phyloP scores from a whole-genome alignment of 2,797 vertebrate genomes.

The Helostoma temminkii region DNA sequence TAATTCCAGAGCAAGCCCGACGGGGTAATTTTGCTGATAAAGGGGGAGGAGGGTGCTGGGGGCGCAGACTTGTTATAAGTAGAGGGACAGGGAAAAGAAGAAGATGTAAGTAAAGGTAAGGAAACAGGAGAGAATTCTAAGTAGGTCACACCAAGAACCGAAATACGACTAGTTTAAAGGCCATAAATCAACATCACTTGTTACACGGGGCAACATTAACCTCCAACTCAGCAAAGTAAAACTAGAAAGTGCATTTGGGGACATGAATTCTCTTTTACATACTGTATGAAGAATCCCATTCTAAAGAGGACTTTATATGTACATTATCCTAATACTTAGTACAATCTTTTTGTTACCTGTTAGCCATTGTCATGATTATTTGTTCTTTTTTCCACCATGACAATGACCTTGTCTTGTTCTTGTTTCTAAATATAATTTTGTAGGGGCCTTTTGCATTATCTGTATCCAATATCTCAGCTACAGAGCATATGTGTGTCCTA shows the following conservation, averaged over 20 bases:
- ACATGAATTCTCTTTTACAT: slow-evolving; percentile 36
- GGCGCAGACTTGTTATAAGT: slow-evolving; percentile 60
- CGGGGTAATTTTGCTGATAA: slow-evolving; percentile 83
- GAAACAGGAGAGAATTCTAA: slow-evolving; percentile 71
- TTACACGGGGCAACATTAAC: slow-evolving; percentile 65
- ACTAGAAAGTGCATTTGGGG: slow-evolving; percentile 53
- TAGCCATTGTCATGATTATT: slow-evolving; percentile 26
- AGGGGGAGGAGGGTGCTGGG: slow-evolving; percentile 68
- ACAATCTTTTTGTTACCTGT: slow-evolving; percentile 34
- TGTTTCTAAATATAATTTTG: slow-evolving; percentile 7
- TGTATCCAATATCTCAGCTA: slow-evolving; percentile 7
- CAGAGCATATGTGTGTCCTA: neutral
- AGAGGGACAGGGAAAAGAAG: slow-evolving; percentile 60
- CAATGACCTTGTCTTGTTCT: slow-evolving; percentile 11
- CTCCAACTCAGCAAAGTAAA: slow-evolving; percentile 68
- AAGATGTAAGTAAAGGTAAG: slow-evolving; percentile 60
- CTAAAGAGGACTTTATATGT: slow-evolving; percentile 16
- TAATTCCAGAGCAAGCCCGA: slow-evolving; percentile 76
- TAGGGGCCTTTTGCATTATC: slow-evolving; percentile 14
- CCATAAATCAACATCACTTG: slow-evolving; percentile 79
- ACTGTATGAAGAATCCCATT: slow-evolving; percentile 19
- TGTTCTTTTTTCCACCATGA: slow-evolving; percentile 18
- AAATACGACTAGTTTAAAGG: slow-evolving; percentile 76
- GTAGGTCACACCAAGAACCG: slow-evolving; percentile 78
- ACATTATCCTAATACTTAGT: slow-evolving; percentile 23